Conservation (phyloP, 1,140 invertebrate species). For the Cataglyphis hispanica region DNA sequence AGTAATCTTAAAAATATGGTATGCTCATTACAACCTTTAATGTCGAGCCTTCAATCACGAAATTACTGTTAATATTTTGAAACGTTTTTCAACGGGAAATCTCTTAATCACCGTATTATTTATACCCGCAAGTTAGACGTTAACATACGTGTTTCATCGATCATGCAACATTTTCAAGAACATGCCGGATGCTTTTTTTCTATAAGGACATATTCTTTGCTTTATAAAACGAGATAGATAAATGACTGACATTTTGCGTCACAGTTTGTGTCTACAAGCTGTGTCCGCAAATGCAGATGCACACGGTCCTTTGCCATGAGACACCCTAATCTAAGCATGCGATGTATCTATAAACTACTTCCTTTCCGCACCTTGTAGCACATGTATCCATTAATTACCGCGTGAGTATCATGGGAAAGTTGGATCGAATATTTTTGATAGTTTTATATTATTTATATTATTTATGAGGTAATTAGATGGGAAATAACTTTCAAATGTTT, state of each 20-base stretch:
- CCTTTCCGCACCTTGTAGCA: slow-evolving; percentile 23
- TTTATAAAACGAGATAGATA: slow-evolving; percentile 39
- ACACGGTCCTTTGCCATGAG: slow-evolving; percentile 21
- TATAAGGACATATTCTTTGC: neutral
- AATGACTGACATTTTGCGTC: slow-evolving; percentile 22
- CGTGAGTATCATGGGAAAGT: slow-evolving; percentile 33
- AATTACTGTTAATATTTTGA: neutral
- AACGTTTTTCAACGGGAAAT: slow-evolving; percentile 4
- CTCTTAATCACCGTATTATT: neutral
- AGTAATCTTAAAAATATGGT: neutral
- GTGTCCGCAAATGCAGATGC: slow-evolving; percentile 37
- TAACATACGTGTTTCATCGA: slow-evolving; percentile 59
- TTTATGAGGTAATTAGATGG: neutral
- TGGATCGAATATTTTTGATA: neutral
- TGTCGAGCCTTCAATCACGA: slow-evolving; percentile 18
- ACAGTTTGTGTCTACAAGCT: slow-evolving; percentile 1
- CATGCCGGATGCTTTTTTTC: slow-evolving; percentile 7
- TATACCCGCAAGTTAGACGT: slow-evolving; percentile 5
- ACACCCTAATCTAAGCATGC: slow-evolving; percentile 35
- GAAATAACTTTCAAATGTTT: neutral
- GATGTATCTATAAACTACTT: slow-evolving; percentile 10
- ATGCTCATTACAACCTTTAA: neutral
- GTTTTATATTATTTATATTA: neutral
- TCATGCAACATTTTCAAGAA: slow-evolving; percentile 31
- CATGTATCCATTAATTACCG: slow-evolving; percentile 48